Evolutionary conservation across 2,888 invertebrate species (phyloP).

Genomic region (Eupithecia abbreviata): DNA sequence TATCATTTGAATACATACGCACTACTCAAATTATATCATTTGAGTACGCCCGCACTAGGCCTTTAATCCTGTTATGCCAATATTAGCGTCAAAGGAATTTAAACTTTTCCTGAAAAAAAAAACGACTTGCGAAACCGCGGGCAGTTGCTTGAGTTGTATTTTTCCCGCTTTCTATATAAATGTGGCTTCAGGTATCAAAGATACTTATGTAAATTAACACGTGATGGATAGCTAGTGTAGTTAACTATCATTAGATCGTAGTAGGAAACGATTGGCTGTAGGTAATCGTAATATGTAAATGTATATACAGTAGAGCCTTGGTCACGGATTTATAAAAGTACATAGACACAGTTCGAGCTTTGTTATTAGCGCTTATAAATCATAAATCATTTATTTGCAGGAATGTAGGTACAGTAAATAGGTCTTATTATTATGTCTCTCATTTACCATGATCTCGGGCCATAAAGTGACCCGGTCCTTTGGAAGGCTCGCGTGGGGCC

Average conservation of each 20-base stretch:
- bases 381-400: no score
- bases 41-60: no score
- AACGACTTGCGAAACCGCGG: neutral
- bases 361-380: slow-evolving; percentile 9
- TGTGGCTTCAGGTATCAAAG: slow-evolving; percentile 19
- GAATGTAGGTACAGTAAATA: no score
- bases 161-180: slow-evolving; percentile 19
- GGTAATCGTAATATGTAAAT: slow-evolving; percentile 43
- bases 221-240: slow-evolving; percentile 40
- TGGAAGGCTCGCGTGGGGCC: no score
- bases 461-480: no score
- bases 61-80: no score
- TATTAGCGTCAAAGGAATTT: no score
- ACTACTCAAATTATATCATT: no score
- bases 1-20: no score
- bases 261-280: slow-evolving; percentile 47
- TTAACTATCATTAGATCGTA: slow-evolving; percentile 45
- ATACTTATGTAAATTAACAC: slow-evolving; percentile 39
- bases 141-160: neutral
- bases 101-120: no score
- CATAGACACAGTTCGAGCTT: slow-evolving; percentile 17
- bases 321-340: slow-evolving; percentile 39
- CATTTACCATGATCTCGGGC: no score
- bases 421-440: no score
- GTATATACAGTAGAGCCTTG: slow-evolving; percentile 33